Percentiles rank a stretch among this genome's conserved stretches.
phyloP scores from a whole-genome alignment of 1,140 invertebrate genomes.

The Apis florea region DNA sequence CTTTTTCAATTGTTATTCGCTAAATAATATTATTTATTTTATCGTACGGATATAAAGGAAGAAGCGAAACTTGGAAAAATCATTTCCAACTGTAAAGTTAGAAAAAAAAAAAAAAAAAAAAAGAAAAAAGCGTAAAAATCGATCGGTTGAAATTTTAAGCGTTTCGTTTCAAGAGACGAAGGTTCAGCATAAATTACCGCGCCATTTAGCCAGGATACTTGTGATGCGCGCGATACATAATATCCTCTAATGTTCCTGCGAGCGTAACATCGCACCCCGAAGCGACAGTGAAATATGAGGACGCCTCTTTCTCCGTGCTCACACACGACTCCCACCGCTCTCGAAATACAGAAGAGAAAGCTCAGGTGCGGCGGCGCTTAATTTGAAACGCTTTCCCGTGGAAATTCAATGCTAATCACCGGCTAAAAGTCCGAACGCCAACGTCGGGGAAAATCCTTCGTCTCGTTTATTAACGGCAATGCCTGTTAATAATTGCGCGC shows the following conservation, averaged over 20 bases:
- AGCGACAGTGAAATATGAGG: slow-evolving; percentile 52
- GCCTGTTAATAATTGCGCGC: slow-evolving; percentile 7
- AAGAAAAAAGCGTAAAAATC: too few species aligned
- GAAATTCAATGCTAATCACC: slow-evolving; percentile 52
- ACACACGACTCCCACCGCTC: slow-evolving; percentile 13
- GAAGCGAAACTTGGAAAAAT: too few species aligned
- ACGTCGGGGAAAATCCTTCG: slow-evolving; percentile 28
- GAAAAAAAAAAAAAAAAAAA: too few species aligned
- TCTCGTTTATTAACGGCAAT: slow-evolving; percentile 64
- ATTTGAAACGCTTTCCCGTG: slow-evolving; percentile 58
- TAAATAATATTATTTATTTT: too few species aligned
- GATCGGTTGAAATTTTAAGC: too few species aligned
- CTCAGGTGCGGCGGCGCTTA: slow-evolving; percentile 54
- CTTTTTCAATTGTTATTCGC: too few species aligned
- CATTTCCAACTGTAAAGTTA: too few species aligned
- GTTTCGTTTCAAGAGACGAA: too few species aligned
- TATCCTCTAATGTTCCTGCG: slow-evolving; percentile 31
- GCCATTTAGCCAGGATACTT: slow-evolving; percentile 9
- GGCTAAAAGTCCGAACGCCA: slow-evolving; percentile 44
- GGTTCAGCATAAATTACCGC: slow-evolving; percentile 14
- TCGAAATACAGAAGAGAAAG: slow-evolving; percentile 7
- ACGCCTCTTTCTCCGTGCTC: slow-evolving; percentile 23
- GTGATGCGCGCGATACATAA: slow-evolving; percentile 10
- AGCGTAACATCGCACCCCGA: slow-evolving; percentile 8
- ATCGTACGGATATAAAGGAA: too few species aligned